Base-by-base conservation (phyloP, 2,113 vertebrate species). In the Entomyzon cyanotis region DNA sequence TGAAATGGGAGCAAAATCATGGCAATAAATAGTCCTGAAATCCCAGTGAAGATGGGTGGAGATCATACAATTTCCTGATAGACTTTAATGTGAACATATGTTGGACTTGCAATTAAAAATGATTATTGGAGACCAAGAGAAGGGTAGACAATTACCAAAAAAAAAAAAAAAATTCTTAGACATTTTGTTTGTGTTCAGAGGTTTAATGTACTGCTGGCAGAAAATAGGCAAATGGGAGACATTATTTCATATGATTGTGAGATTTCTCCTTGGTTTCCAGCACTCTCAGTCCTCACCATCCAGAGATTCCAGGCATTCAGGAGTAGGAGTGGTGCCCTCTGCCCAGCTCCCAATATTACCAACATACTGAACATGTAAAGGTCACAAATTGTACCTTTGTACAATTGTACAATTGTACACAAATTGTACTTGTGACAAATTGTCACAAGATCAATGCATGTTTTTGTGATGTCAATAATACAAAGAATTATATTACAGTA, bases 1-100 rank as follows among this genome's bases (percentile, higher is more conserved):
- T 46, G 27, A 71, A 89, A 87, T 71, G 53, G 41, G 41, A 94
- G 70, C 33, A 59, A 60, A 89, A 46, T 82, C 56, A 59, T 17
- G 46, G 47, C 0, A 0, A 87, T 42, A 87, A 94, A 91, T 41
- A 68, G 56, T 19, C 65, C n/a, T 73, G 56, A 95, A 95, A 92
- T 92, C 77, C 93, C 95, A 76, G 53, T 91, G 94, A 91, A 91
- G 62, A 46, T 89, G 74, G 87, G 89, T 10, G 53, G 95, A 94
- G 81, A 79, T 16, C 56, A 30, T 71, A 89, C 17, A 4, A 73
- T 91, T 84, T 79, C 37, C 65, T 84, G 53, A 82, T 41, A 37
- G n/a, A 71, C 14, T 91, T 92, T 89, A 94, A 95, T 69, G 49
- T 37, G 92, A 93, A 76, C 87, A 62, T 76, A 91, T 76, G 53